A percentile compares a stretch with the other conserved stretches of the same genome.
phyloP scores from a whole-genome alignment of 2,888 invertebrate genomes.

The Tortrix viridana region DNA sequence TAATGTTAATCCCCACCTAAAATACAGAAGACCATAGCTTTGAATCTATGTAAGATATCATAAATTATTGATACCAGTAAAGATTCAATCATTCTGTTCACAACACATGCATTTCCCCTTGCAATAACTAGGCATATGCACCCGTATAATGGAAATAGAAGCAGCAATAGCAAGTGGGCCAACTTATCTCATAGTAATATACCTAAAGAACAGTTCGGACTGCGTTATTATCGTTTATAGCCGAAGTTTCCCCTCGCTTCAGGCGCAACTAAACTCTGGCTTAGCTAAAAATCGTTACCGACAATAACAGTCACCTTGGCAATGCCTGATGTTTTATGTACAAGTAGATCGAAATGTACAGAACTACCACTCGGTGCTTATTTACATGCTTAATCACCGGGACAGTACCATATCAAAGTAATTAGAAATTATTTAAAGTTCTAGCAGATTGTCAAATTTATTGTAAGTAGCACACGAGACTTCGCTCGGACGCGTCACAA shows the following conservation, averaged over 20 bases:
- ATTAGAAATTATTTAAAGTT: conserved; percentile 14
- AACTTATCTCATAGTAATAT: conserved; percentile 25
- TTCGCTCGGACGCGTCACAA: too few relatives aligned
- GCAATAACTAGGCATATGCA: conserved; percentile 1
- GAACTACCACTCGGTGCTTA: conserved; percentile 7
- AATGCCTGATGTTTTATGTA: conserved; percentile 3
- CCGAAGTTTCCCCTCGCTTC: conserved; percentile 17
- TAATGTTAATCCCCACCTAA: too few relatives aligned
- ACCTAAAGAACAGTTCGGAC: conserved; percentile 21
- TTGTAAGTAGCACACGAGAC: too few relatives aligned
- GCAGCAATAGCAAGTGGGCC: conserved; percentile 11
- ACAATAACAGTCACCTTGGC: conserved; percentile 18
- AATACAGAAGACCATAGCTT: too few relatives aligned
- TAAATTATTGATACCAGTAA: too few relatives aligned
- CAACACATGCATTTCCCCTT: not conserved
- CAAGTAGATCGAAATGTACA: conserved; percentile 15
- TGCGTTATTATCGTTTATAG: conserved; percentile 25
- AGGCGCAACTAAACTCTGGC: conserved; percentile 3
- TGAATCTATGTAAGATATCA: too few relatives aligned
- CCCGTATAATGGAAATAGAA: conserved; percentile 16
- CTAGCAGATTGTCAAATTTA: too few relatives aligned
- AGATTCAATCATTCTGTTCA: not conserved
- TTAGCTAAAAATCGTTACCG: conserved; percentile 14
- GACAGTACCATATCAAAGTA: conserved; percentile 7
- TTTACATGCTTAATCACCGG: conserved; percentile 27